Base-by-base conservation (phyloP, 92 coral and sea anemone species). In the Heliopora coerulea region DNA sequence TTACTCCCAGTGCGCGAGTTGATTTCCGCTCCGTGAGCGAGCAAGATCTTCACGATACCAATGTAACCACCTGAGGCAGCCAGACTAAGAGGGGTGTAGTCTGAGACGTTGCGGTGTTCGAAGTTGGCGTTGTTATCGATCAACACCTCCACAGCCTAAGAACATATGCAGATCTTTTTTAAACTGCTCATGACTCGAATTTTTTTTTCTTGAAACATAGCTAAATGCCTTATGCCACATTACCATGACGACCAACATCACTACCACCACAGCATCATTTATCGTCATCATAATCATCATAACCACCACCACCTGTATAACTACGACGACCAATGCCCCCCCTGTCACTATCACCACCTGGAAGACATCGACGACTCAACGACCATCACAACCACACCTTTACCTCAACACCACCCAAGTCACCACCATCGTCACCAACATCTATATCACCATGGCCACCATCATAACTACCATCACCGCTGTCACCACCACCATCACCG, bases 41-140 rank as follows among this genome's bases (percentile, higher is more conserved):
- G 82, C 31, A 92, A 86, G 49, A 89, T 86, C 49, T 93, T 90
- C 68, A 93, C 87, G 66, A 93, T 93, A 0, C 98, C 97, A 39
- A 93, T 96, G 72, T 93, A 93, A 32, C 98, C 98, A 29, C 98
- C 98, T 13, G 98, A 93, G 14, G 98, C 98, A 9, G 98, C 98
- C 17, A 93, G 86, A 58, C 96, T 90, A 1, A 93, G 82, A 1
- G 98, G 98, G 26, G 98, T 93, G 86, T 93, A 93, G 86, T 93
- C 98, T 0, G 98, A 93, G 65, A 93, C 98, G 73, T 93, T 89
- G 27, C 98, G 98, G 56, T 89, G 96, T 65, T 93, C 98, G 81
- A 93, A 93, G 83, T 89, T 89, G 69, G 98, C 98, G 70, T 87
- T 89, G 61, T 88, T 88, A 24, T 91, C 91, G 58, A 93, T 93